phyloP scores from a whole-genome alignment of 2,888 invertebrate species.

The Nymphalis urticae region DNA sequence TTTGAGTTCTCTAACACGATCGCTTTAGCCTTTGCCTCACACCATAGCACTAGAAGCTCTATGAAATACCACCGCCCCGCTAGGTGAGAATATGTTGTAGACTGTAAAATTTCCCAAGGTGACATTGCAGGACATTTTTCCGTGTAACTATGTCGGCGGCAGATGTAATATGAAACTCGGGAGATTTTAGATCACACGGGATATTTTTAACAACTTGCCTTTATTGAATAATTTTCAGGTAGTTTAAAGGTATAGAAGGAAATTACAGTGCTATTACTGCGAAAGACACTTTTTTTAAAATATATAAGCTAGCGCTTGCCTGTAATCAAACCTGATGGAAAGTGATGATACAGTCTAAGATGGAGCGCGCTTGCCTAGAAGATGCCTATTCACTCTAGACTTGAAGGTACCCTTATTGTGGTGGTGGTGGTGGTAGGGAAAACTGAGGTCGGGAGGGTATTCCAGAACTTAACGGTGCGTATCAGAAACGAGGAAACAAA shows the following conservation, averaged over 20 bases:
- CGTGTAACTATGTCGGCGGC: conserved; percentile 46
- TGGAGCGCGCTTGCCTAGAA: no score
- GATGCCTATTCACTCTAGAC: no score
- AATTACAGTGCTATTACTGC: neutral
- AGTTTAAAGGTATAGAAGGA: conserved; percentile 13
- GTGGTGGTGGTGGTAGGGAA: no score
- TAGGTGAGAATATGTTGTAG: conserved; percentile 48
- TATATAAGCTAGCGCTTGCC: no score
- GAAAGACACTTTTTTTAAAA: no score
- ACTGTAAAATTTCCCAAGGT: conserved; percentile 51
- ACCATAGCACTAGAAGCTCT: conserved; percentile 35
- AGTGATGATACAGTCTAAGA: no score
- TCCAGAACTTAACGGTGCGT: no score
- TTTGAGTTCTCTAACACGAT: neutral
- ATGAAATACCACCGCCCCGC: conserved; percentile 45
- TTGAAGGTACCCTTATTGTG: no score
- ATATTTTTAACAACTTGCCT: conserved; percentile 40
- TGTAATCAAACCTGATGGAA: no score
- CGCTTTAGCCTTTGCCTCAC: conserved; percentile 9
- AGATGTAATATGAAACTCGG: conserved; percentile 42
- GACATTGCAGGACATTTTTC: conserved; percentile 45
- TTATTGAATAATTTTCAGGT: conserved; percentile 24
- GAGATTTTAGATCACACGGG: conserved; percentile 43
- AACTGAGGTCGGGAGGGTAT: no score
- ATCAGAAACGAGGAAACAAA: no score